Conservation (phyloP, 2,797 vertebrate species). For the Sorex maritimensis region DNA sequence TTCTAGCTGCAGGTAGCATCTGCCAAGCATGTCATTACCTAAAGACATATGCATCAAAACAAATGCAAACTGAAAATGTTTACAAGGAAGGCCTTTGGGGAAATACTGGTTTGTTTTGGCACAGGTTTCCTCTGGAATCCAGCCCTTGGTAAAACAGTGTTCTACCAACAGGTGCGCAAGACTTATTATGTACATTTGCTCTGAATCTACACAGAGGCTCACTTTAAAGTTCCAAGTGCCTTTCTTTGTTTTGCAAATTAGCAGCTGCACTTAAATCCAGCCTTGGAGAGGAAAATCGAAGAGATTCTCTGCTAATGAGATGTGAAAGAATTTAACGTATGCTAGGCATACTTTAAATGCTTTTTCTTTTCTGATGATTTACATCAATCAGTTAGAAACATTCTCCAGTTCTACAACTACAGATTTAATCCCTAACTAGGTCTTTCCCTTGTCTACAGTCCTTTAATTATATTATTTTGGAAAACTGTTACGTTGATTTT, state of each 20-base stretch:
- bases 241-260: neutral
- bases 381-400: neutral
- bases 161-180: neutral
- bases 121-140: neutral
- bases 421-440: neutral
- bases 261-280: neutral
- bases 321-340: neutral
- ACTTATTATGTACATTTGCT: neutral
- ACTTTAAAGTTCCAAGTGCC: neutral
- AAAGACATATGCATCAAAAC: slow-evolving; percentile 57
- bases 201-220: neutral
- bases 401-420: neutral
- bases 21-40: slow-evolving; percentile 60
- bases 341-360: neutral
- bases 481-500: neutral
- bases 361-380: slow-evolving; percentile 31
- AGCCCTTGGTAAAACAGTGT: neutral
- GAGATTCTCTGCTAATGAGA: neutral
- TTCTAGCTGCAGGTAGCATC: neutral
- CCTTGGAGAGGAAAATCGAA: neutral
- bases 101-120: slow-evolving; percentile 59
- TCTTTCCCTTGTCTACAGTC: neutral
- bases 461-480: slow-evolving; percentile 33
- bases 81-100: slow-evolving; percentile 35
- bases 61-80: neutral